Base-by-base conservation (phyloP, 2,797 vertebrate genomes). In the Bradypus variegatus region DNA sequence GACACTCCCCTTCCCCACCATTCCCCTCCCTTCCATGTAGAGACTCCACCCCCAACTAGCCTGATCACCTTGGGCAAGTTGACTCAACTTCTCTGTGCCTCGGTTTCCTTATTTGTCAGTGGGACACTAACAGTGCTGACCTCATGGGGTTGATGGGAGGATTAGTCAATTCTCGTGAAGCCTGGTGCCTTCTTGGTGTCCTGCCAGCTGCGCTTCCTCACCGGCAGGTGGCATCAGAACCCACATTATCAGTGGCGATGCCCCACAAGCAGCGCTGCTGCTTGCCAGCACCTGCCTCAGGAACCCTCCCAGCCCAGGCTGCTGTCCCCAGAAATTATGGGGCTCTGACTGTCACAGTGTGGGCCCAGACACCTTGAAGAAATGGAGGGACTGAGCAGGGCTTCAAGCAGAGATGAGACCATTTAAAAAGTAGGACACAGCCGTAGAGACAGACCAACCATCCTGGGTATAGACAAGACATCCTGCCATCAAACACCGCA, bases 221-320 rank as follows among this genome's bases (percentile, higher is more conserved):
- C 94, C 55, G 3, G 94, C 80, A 96, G 92, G 90, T 95, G 95
- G 92, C 94, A 45, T 62, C 80, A 69, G 90, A 92, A 69, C 55
- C 89, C 67, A 64, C 18, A 3, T 33, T 50, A 75, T 69, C 19
- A 18, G 55, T 19, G 27, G 60, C 36, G 36, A 15, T 7, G 58
- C 55, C 65, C 18, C 15, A 0, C 3, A 0, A n/a, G 21, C 29
- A 41, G 13, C 48, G n/a, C 16, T 70, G 48, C 69, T 69, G 55
- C 11, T 25, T n/a, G n/a, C n/a, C n/a, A n/a, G n/a, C n/a, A n/a
- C n/a, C n/a, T 27, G 7, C 36, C 62, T 38, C 16, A 1, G 9
- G 7, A 21, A 27, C 58, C 31, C 48, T 5, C 65, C 75, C 38
- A 58, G 23, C 2, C 27, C 55, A 75, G 79, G 70, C 62, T 38